Conservation (phyloP, 2,113 vertebrate species). For the Pterocles burchelli region DNA sequence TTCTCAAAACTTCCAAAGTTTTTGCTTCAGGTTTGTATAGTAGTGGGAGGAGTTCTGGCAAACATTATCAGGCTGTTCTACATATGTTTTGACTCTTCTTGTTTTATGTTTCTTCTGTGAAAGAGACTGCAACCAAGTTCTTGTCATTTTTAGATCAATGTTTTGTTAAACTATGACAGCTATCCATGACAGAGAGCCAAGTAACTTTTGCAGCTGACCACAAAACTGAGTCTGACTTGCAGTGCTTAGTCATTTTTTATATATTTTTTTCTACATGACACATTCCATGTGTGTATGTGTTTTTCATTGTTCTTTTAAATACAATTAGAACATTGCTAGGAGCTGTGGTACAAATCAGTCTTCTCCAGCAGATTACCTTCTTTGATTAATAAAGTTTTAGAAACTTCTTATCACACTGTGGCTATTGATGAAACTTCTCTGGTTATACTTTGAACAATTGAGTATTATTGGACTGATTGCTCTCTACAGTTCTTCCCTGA, state of each 20-base stretch:
- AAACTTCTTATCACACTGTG: neutral
- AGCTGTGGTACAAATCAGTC: neutral
- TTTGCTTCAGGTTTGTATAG: neutral
- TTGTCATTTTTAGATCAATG: constrained; percentile 70
- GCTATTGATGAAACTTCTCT: neutral
- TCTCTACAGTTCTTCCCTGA: neutral
- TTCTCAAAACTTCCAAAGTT: neutral
- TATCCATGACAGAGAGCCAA: constrained; percentile 60
- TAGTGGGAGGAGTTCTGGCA: constrained; percentile 61
- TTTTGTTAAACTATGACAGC: constrained; percentile 66
- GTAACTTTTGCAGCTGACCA: constrained; percentile 68
- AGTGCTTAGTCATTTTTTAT: constrained; percentile 59
- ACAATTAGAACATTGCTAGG: neutral
- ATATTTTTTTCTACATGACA: neutral
- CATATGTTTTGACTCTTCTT: constrained; percentile 68
- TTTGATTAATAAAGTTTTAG: constrained; percentile 26
- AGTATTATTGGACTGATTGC: neutral
- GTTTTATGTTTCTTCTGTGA: constrained; percentile 60
- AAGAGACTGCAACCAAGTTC: constrained; percentile 63
- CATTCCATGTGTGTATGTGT: constrained; percentile 8
- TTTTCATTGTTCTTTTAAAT: constrained; percentile 48
- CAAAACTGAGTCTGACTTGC: constrained; percentile 50
- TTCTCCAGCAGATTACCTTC: neutral
- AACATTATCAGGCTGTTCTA: constrained; percentile 28
- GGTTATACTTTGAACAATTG: neutral